These are phyloP conservation scores for Rhinopomastus cyanomelas DNA, from an alignment of 2,113 vertebrate genomes.

Conservation along the genomic window DNA sequence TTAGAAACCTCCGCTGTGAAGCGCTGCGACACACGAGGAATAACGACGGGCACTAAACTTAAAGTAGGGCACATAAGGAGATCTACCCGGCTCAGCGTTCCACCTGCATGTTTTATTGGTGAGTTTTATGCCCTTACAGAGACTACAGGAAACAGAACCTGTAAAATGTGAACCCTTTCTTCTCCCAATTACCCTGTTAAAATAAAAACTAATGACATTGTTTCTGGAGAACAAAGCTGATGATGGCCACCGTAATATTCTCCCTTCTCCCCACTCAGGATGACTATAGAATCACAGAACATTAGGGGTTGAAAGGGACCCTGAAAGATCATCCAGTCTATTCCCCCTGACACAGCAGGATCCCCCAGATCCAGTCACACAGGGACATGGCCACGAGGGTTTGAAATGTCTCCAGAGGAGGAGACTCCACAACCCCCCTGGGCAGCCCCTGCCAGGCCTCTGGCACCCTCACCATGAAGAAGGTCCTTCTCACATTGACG, in stretches of 20 bases:
- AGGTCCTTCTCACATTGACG: no score
- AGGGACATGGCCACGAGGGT: no score
- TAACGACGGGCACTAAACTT: constrained; percentile 36
- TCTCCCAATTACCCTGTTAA: constrained; percentile 25
- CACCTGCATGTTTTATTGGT: constrained; percentile 5
- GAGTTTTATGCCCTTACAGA: neutral
- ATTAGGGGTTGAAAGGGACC: no score
- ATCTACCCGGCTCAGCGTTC: constrained; percentile 24
- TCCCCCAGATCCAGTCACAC: no score
- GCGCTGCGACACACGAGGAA: constrained; percentile 3
- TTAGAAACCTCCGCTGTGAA: constrained; percentile 36
- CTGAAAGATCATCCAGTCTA: no score
- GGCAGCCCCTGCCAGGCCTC: no score
- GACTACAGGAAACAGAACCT: neutral
- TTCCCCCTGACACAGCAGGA: no score
- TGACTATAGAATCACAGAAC: no score
- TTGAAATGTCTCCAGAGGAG: no score
- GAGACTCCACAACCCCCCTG: no score
- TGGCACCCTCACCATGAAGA: no score
- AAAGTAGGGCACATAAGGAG: constrained; percentile 22
- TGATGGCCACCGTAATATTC: constrained; percentile 30
- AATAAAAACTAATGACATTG: constrained; percentile 49
- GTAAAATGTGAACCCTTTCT: constrained; percentile 8
- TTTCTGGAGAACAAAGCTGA: constrained; percentile 11
- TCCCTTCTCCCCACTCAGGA: neutral